Evolutionary conservation across 2,888 invertebrate genomes (phyloP).

Genomic region (Acanthacorydalis orientalis): DNA sequence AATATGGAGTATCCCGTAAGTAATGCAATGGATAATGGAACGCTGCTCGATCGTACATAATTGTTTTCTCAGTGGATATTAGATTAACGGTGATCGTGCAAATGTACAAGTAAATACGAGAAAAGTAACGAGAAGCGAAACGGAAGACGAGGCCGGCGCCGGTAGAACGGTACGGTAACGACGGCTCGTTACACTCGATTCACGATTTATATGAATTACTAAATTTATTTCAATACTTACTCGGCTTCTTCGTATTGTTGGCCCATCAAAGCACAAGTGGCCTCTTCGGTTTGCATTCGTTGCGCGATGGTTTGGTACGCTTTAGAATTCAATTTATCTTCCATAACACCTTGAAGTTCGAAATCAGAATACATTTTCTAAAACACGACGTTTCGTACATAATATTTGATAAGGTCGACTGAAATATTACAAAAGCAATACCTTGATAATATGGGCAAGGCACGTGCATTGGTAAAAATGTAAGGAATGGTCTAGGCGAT

Average conservation of each 20-base stretch:
- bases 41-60: too few species aligned
- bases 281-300: slow-evolving; percentile 93
- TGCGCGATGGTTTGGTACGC: slow-evolving; percentile 83
- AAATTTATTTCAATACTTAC: slow-evolving; percentile 13
- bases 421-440: slow-evolving; percentile 20
- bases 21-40: too few species aligned
- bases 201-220: too few species aligned
- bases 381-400: slow-evolving; percentile 15
- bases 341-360: slow-evolving; percentile 96
- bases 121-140: too few species aligned
- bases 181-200: too few species aligned
- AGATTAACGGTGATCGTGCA: too few species aligned
- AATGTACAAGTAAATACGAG: too few species aligned
- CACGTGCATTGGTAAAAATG: slow-evolving; percentile 97
- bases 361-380: slow-evolving; percentile 99
- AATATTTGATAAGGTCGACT: background rate
- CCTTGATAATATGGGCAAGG: slow-evolving; percentile 88
- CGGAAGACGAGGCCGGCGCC: too few species aligned
- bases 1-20: too few species aligned
- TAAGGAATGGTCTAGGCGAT: slow-evolving; percentile 79
- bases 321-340: slow-evolving; percentile 92
- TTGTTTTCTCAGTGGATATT: too few species aligned
- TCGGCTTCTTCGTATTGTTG: slow-evolving; percentile 55
- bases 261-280: slow-evolving; percentile 76
- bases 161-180: too few species aligned